phyloP scores from a whole-genome alignment of 1,140 invertebrate species.

The Scaptodrosophila lebanonensis region DNA sequence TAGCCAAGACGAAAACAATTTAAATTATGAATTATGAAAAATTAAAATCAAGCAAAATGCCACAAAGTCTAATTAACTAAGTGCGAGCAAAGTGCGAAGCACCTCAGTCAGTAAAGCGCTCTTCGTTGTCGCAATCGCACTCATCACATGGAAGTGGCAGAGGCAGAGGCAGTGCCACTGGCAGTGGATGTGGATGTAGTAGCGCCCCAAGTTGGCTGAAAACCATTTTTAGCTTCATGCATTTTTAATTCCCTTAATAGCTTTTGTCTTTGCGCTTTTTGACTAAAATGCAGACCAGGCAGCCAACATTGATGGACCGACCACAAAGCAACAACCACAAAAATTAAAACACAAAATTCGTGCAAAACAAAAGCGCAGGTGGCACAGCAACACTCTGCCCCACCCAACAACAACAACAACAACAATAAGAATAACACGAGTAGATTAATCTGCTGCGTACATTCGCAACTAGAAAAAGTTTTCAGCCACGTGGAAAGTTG shows the following conservation, averaged over 20 bases:
- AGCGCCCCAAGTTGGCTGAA: slow-evolving; percentile 8
- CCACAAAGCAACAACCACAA: slow-evolving; percentile 21
- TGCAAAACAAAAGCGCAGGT: slow-evolving; percentile 15
- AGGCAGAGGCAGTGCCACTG: slow-evolving; percentile 25
- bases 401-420: slow-evolving; percentile 36
- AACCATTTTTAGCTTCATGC: slow-evolving; percentile 66
- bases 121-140: too few relatives aligned
- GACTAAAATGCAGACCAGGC: slow-evolving; percentile 22
- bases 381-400: slow-evolving; percentile 24
- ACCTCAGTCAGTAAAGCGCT: slow-evolving; percentile 2
- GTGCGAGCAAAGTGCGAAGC: slow-evolving; percentile 27
- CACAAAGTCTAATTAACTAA: slow-evolving; percentile 64
- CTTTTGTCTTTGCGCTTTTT: slow-evolving; percentile 57
- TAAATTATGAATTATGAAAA: slow-evolving; percentile 64
- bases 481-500: slow-evolving; percentile 43
- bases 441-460: slow-evolving; percentile 50
- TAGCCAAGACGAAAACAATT: slow-evolving; percentile 49
- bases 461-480: slow-evolving; percentile 29
- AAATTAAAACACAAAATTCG: slow-evolving; percentile 57
- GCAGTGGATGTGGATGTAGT: slow-evolving; percentile 14
- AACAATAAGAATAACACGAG: too few relatives aligned
- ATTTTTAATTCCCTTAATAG: slow-evolving; percentile 75
- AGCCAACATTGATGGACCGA: slow-evolving; percentile 64
- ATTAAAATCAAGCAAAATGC: slow-evolving; percentile 47
- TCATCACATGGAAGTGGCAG: too few relatives aligned